Evolutionary conservation across 2,113 vertebrate genomes (phyloP), one percentile per base, ranked within the genome.

Genomic region (Nycticryphes semicollaris): DNA sequence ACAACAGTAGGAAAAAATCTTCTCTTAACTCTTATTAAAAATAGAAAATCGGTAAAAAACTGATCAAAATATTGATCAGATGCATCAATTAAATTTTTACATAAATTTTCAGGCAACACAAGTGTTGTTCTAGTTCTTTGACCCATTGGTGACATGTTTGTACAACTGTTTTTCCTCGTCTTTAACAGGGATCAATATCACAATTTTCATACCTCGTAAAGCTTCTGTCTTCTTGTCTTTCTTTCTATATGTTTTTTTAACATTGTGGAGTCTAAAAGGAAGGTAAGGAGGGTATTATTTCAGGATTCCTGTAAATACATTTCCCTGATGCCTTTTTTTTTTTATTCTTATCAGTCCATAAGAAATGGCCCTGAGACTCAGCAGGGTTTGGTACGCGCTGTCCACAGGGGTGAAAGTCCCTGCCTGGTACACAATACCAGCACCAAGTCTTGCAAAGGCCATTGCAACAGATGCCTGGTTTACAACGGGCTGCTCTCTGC

Each of bases 171-270:
- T 64, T 64, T 60, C 16, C 37, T 66, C 50, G 8, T 60, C 14
- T 73, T 43, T n/a, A 57, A 27, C 27, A 76, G 45, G 33, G 77
- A 63, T 35, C 47, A 63, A 0, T 33, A 78, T 14, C 37, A 54
- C 50, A 60, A 23, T 25, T 68, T 63, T 59, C 70, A 81, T 95
- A 99, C 99, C 99, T 98, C 98, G 98, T 59, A 99, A 97, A 64
- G 98, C 99, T 95, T 99, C 99, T 91, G 98, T 98, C 74, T 86
- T 97, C 85, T 84, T 97, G 88, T 98, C 98, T 81, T 98, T 98
- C 88, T 97, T 98, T 84, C 97, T 98, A 89, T 98, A 99, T 13
- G 93, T 31, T 95, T 99, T 99, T 47, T 93, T 98, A 94, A 99
- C 98, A 93, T 98, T 98, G 95, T 72, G 96, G 88, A 99, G 98